Evolutionary conservation across 2,888 invertebrate genomes (phyloP), one percentile per base, ranked within the genome.

Genomic region (Agriotes lineatus): DNA sequence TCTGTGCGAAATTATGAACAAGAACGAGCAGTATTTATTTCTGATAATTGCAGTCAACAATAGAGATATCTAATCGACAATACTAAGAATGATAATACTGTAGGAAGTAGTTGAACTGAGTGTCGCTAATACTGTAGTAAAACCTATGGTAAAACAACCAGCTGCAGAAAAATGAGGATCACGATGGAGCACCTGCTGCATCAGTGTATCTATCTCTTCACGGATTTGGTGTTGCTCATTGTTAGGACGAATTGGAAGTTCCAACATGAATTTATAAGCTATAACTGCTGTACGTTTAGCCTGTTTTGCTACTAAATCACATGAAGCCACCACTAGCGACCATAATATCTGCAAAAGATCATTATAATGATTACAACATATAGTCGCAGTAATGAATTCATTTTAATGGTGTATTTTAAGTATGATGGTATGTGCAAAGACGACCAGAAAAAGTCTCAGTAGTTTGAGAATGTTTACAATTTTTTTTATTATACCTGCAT

Each of bases 141-240:
- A 67, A 65, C 77, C 73, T 0, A 79, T 70, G 2, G 69, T 62
- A 50, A 78, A 78, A 62, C 77, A 79, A n/a, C 76, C 77, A 18
- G 75, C 75, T 12, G 79, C 79, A 10, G 74, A 71, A 50, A 78
- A 44, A 44, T 44, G 44, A 1, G 44, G 44, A 16, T 44, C 5
- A 12, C 44, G 10, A 9, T 44, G 44, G 1, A 44, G 7, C 18
- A 44, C 44, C 14, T 44, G 44, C 9, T 44, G 18, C 10, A 44
- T 16, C 10, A 44, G 19, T 19, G 14, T 44, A 6, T 18, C 14
- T 14, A 44, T 19, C 18, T 18, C 44, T 44, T 44, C 4, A 7
- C 18, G 19, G 5, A 18, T 44, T 2, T 18, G 44, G 7, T 19
- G 2, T 9, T 44, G 6, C 2, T 18, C 18, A 2, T 5, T 7